phyloP scores from a whole-genome alignment of 2,797 vertebrate species.

The Nannoperca obscura region DNA sequence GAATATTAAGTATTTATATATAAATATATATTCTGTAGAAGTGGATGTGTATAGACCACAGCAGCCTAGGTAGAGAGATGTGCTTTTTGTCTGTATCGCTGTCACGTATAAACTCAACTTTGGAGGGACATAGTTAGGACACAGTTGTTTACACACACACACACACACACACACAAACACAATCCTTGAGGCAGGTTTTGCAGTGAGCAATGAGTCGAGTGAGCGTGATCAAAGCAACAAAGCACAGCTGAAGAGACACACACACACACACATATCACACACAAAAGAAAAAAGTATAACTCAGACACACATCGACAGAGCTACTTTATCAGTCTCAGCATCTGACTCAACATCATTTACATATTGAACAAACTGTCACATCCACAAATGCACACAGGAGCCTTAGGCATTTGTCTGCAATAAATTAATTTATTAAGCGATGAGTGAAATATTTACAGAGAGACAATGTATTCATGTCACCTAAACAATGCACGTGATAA shows the following conservation, averaged over 20 bases:
- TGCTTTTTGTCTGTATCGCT: conserved; percentile 32
- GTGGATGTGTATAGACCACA: conserved; percentile 13
- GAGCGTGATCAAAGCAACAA: conserved; percentile 85
- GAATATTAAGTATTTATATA: neutral
- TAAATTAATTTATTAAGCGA: conserved; percentile 69
- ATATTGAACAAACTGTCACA: conserved; percentile 85
- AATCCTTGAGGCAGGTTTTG: conserved; percentile 81
- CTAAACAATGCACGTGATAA: conserved; percentile 56
- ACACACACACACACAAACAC: conserved; percentile 42
- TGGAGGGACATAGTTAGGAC: conserved; percentile 60
- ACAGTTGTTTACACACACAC: conserved; percentile 62
- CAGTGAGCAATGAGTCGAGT: conserved; percentile 79
- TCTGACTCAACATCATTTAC: conserved; percentile 85
- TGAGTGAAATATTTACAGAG: conserved; percentile 74
- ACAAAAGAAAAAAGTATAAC: conserved; percentile 46
- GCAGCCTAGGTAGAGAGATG: conserved; percentile 18
- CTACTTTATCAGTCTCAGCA: conserved; percentile 82
- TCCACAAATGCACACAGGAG: conserved; percentile 62
- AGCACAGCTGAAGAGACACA: conserved; percentile 70
- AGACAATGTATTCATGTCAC: conserved; percentile 78
- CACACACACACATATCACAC: conserved; percentile 46
- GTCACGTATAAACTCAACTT: conserved; percentile 64
- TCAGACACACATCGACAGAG: conserved; percentile 63
- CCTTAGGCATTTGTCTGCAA: conserved; percentile 67
- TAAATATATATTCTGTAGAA: neutral